These are phyloP conservation scores for Sebastes nivosus DNA, from an alignment of 2,797 vertebrate genomes.

Conservation along the genomic window DNA sequence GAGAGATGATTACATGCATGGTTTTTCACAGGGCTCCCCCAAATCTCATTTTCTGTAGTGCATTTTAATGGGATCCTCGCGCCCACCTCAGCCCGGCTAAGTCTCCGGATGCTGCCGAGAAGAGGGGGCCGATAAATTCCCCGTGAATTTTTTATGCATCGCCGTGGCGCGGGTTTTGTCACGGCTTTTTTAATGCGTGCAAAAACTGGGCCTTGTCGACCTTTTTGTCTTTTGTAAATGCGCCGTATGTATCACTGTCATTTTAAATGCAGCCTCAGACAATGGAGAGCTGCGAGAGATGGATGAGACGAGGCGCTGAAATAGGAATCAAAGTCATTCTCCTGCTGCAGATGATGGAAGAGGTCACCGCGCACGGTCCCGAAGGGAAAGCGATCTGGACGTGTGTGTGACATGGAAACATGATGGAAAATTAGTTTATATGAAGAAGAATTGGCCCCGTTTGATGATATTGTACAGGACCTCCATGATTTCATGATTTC, in stretches of 20 bases:
- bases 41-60: constrained; percentile 85
- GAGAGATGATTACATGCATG: constrained; percentile 84
- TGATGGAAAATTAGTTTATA: constrained; percentile 43
- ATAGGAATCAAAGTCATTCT: constrained; percentile 73
- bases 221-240: constrained; percentile 73
- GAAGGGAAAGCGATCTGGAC: constrained; percentile 26
- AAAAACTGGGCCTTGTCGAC: constrained; percentile 58
- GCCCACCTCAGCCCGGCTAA: constrained; percentile 68
- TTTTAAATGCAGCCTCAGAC: constrained; percentile 63
- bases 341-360: constrained; percentile 67
- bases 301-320: constrained; percentile 65
- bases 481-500: constrained; percentile 13
- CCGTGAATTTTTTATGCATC: constrained; percentile 48
- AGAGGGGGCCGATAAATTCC: constrained; percentile 20
- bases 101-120: constrained; percentile 40
- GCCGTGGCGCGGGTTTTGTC: constrained; percentile 45
- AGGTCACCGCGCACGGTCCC: constrained; percentile 45
- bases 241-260: constrained; percentile 75
- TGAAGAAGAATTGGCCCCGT: constrained; percentile 18
- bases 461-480: not conserved
- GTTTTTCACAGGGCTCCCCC: constrained; percentile 81
- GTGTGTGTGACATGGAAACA: constrained; percentile 49
- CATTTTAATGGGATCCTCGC: constrained; percentile 81
- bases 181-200: constrained; percentile 47
- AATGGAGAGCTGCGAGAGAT: constrained; percentile 68